Base-by-base conservation (phyloP, 2,797 vertebrate genomes). In the Phrynocephalus vlangalii region DNA sequence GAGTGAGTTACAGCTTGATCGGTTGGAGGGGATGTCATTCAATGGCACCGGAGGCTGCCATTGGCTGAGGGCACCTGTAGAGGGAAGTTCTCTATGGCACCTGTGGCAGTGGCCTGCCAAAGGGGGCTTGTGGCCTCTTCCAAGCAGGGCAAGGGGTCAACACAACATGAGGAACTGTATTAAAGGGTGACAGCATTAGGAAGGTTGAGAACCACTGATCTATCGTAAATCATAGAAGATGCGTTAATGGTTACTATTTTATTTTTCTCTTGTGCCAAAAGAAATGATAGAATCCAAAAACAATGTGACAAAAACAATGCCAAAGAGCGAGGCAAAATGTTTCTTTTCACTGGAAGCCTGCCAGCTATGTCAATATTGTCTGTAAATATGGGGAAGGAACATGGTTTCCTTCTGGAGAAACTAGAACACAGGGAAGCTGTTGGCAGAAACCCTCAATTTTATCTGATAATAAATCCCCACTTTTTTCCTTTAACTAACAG, bases 321-420 rank as follows among this genome's bases (percentile, higher is more conserved):
- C 71, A 63, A 60, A 44, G 48, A 79, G 22, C 9, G 28, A 33
- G 78, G 44, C 67, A 79, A 88, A 72, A 18, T 63, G 44, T 86
- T 90, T 78, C 24, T 89, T 86, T 71, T 82, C 71, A 67, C 66
- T 68, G 72, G 67, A 13, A 90, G 22, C 71, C 16, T 87, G 68
- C 38, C 56, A 75, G 84, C 16, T 44, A 75, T 24, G 72, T 75
- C 33, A 89, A 80, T 88, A 30, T 82, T 73, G 79, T 30, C 79
- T 86, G 66, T 87, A 6, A 50, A 1, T 18, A 90, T 81, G 89
- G 33, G 30, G 33, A 86, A 70, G 78, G 5, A 85, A 88, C 50
- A 6, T 0, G 0, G 0, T 0, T 5, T 38, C 50, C 18, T 44
- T 89, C 81, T 79, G 76, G 81, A 91, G 68, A 10, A 82, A 18